Evolutionary conservation across 2,797 vertebrate genomes (phyloP).

Genomic region (Poeciliopsis infans): DNA sequence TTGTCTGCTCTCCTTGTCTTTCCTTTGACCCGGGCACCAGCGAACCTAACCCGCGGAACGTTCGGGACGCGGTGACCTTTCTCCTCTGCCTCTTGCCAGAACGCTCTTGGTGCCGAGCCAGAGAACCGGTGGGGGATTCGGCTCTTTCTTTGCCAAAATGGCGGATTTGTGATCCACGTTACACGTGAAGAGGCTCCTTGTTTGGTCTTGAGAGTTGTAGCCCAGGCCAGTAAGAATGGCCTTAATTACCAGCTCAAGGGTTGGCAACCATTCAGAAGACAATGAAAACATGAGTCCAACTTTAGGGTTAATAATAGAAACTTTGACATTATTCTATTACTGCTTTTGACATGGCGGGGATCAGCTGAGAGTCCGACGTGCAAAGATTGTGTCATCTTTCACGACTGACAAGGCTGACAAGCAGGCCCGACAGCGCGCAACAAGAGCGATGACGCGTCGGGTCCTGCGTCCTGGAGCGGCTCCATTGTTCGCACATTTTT

Average conservation of each 20-base stretch:
- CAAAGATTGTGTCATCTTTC: constrained; percentile 20
- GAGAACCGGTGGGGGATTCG: constrained; percentile 23
- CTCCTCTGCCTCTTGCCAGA: constrained; percentile 54
- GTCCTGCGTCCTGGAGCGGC: constrained; percentile 15
- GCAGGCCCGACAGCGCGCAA: not conserved
- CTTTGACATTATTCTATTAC: constrained; percentile 1
- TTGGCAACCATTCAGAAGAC: constrained; percentile 20
- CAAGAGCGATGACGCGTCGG: not conserved
- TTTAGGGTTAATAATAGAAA: constrained; percentile 12
- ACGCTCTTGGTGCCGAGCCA: constrained; percentile 48
- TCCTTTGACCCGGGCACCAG: constrained; percentile 33
- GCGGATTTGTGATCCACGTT: constrained; percentile 47
- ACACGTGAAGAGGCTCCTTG: constrained; percentile 15
- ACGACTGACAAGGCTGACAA: constrained; percentile 11
- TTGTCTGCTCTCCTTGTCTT: not conserved
- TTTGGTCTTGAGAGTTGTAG: constrained; percentile 16
- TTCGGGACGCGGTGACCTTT: constrained; percentile 46
- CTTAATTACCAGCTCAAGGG: constrained; percentile 48
- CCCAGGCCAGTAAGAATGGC: constrained; percentile 8
- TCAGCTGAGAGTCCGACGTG: constrained; percentile 2
- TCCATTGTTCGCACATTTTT: constrained; percentile 33
- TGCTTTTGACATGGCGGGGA: constrained; percentile 1
- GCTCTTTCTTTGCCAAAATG: constrained; percentile 26
- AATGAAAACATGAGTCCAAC: not conserved
- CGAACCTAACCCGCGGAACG: constrained; percentile 47